These are phyloP conservation scores for Philonicus albiceps DNA, from an alignment of 2,888 invertebrate species.

Conservation along the genomic window DNA sequence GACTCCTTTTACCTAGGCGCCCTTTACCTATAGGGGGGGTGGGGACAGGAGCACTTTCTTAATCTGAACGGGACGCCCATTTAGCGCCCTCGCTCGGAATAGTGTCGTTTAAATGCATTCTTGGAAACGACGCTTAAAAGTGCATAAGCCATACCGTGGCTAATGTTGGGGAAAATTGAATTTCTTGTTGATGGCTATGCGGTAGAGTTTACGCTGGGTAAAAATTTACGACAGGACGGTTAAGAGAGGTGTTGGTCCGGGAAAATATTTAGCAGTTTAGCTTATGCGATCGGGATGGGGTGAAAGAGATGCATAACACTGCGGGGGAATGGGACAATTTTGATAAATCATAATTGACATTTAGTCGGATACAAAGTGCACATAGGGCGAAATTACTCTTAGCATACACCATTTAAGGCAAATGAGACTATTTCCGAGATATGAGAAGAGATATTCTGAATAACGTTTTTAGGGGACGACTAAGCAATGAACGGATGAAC, in stretches of 20 bases:
- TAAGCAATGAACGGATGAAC: neutral
- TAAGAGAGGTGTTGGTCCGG: neutral
- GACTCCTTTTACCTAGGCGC: neutral
- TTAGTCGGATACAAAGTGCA: neutral
- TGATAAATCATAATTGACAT: neutral
- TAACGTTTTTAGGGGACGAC: neutral
- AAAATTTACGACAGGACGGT: neutral
- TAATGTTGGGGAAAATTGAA: constrained; percentile 59
- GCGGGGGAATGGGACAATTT: neutral
- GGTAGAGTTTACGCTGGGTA: neutral
- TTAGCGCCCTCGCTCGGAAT: neutral
- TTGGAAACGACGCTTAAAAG: constrained; percentile 49
- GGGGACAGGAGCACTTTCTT: neutral
- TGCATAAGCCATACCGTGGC: constrained; percentile 50
- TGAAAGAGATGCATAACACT: neutral
- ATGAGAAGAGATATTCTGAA: neutral
- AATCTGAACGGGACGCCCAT: neutral
- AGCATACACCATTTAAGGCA: neutral
- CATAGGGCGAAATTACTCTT: neutral
- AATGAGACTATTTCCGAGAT: neutral
- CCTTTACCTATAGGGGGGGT: too few relatives aligned
- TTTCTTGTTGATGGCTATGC: constrained; percentile 51
- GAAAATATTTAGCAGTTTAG: constrained; percentile 31
- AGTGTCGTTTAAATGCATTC: constrained; percentile 36
- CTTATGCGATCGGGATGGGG: neutral